Base-by-base conservation (phyloP, 1,140 invertebrate genomes). In the Eurosta solidaginis region DNA sequence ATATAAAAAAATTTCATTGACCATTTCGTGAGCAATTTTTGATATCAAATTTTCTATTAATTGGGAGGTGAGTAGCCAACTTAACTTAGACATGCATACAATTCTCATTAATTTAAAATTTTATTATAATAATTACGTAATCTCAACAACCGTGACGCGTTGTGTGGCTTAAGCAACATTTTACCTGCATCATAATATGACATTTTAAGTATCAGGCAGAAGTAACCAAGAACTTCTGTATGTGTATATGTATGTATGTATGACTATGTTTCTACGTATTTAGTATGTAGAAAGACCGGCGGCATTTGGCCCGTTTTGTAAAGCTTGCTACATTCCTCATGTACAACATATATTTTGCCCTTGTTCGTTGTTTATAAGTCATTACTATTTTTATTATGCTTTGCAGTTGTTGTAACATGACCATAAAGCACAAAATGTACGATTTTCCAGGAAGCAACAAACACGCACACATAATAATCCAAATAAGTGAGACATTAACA, bases 401-500 rank as follows among this genome's bases (percentile, higher is more conserved):
- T n/a, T n/a, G n/a, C n/a, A n/a, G n/a, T n/a, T n/a, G n/a, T n/a
- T 68, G 59, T 68, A 40, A 22, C n/a, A 68, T 68, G 59, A 33
- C 33, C 33, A 68, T 68, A 68, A 68, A 68, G 59, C 40, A 33
- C 59, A 33, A 14, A 68, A 36, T 10, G 33, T 29, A 33, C 59
- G 33, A 68, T 68, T 68, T 68, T 68, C 59, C 59, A 68, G 59
- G 59, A 68, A 68, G 40, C 40, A 68, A 68, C n/a, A n/a, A n/a
- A n/a, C n/a, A 68, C 59, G 59, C 59, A 17, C 59, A 68, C 33
- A n/a, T n/a, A 33, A 33, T 33, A 68, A 68, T 17, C 59, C 33
- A 68, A 68, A 68, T 68, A 40, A 68, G 59, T 40, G 59, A 29
- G 59, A 68, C 59, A 68, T 68, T 68, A n/a, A 68, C 59, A 68